Conservation (phyloP, 2,888 invertebrate species). For the Allygus modestus region DNA sequence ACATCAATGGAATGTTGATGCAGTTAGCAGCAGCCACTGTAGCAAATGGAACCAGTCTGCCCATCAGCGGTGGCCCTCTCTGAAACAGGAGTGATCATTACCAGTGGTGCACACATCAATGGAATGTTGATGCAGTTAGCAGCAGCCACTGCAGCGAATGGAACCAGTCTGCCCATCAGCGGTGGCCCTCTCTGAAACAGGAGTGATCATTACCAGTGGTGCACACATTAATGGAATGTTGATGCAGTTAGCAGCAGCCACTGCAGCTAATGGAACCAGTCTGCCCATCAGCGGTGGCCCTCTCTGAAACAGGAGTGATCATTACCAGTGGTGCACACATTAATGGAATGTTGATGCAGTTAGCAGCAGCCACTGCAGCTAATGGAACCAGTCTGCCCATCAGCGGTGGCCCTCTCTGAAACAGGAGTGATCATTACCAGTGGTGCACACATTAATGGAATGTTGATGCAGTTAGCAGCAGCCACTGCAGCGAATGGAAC, state of each 20-base stretch:
- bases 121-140: constrained; percentile 99
- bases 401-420: constrained; percentile 87
- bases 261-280: constrained; percentile 96
- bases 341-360: constrained; percentile 98
- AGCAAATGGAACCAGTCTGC: constrained; percentile 94
- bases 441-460: constrained; percentile 89
- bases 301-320: constrained; percentile 78
- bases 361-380: constrained; percentile 96
- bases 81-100: constrained; percentile 75
- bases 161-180: constrained; percentile 92
- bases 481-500: constrained; percentile 98
- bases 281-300: constrained; percentile 89
- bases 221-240: constrained; percentile 98
- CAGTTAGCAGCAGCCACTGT: constrained; percentile 99
- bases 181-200: constrained; percentile 86
- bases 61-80: constrained; percentile 87
- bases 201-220: background rate
- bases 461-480: constrained; percentile 98
- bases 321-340: constrained; percentile 78
- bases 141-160: constrained; percentile 96
- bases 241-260: constrained; percentile 97
- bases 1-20: constrained; percentile 98
- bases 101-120: constrained; percentile 84
- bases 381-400: constrained; percentile 95
- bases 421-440: background rate